Conservation (phyloP, 2,113 vertebrate species). For the Pardalotus punctatus region DNA sequence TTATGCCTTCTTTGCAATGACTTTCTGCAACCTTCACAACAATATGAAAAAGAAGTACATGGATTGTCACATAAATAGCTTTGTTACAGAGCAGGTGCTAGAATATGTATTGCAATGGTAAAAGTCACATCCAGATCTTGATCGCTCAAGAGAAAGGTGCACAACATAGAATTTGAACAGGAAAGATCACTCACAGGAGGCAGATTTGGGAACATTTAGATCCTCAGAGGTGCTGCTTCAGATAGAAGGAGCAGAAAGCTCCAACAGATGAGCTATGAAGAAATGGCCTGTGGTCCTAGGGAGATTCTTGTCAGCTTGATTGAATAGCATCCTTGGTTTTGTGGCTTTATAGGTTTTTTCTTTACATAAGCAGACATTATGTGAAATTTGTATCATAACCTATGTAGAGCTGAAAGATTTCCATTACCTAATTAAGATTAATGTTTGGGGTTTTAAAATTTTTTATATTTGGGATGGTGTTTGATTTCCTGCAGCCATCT, state of each 20-base stretch:
- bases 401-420: background rate
- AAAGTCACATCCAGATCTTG: background rate
- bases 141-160: background rate
- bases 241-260: background rate
- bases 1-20: background rate
- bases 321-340: background rate
- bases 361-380: background rate
- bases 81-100: background rate
- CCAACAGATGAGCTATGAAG: background rate
- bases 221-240: background rate
- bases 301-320: background rate
- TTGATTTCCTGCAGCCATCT: background rate
- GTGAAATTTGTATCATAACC: background rate
- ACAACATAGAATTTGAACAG: background rate
- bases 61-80: background rate
- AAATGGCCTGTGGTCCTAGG: background rate
- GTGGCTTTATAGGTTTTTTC: background rate
- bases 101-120: background rate
- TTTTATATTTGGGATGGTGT: background rate
- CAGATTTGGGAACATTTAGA: background rate
- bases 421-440: background rate
- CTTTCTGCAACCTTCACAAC: background rate
- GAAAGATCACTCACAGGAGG: background rate
- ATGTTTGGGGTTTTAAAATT: rapidly evolving
- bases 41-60: background rate